Conservation (phyloP, 2,888 invertebrate species). For the Chrysina gloriosa region DNA sequence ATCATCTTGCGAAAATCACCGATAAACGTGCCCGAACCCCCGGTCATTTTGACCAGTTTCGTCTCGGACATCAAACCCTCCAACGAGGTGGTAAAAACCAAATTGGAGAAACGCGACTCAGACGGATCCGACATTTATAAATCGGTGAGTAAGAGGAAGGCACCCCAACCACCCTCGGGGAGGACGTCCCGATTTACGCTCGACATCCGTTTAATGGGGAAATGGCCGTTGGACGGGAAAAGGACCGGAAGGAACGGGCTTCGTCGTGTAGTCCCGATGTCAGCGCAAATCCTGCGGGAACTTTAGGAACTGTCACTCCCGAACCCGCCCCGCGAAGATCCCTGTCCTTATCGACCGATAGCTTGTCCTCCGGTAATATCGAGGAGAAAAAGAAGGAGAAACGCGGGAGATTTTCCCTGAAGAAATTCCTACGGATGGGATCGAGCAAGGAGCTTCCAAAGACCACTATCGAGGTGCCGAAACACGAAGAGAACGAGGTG, state of each 20-base stretch:
- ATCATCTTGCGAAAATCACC: slow-evolving; percentile 57
- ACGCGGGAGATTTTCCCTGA: slow-evolving; percentile 81
- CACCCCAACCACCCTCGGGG: slow-evolving; percentile 79
- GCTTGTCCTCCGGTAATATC: slow-evolving; percentile 66
- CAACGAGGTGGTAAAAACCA: slow-evolving; percentile 48
- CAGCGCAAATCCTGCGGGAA: slow-evolving; percentile 59
- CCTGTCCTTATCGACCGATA: slow-evolving; percentile 82
- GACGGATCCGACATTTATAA: slow-evolving; percentile 65
- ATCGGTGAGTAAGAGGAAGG: slow-evolving; percentile 76
- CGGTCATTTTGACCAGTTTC: slow-evolving; percentile 55
- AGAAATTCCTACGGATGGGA: slow-evolving; percentile 85
- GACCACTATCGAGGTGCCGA: slow-evolving; percentile 66
- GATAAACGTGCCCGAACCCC: slow-evolving; percentile 46
- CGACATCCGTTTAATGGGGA: slow-evolving; percentile 70
- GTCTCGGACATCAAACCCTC: slow-evolving; percentile 43
- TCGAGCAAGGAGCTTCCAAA: slow-evolving; percentile 78
- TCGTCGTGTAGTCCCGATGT: slow-evolving; percentile 73
- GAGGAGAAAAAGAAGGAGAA: slow-evolving; percentile 73
- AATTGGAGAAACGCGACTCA: slow-evolving; percentile 70
- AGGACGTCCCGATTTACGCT: slow-evolving; percentile 69
- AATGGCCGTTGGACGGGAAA: slow-evolving; percentile 73
- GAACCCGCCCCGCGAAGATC: slow-evolving; percentile 78
- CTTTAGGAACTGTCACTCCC: slow-evolving; percentile 59
- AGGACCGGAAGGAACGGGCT: slow-evolving; percentile 80
- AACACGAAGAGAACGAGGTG: slow-evolving; percentile 69